Evolutionary conservation across 2,797 vertebrate genomes (phyloP).

Genomic region (Serranus cabrilla): DNA sequence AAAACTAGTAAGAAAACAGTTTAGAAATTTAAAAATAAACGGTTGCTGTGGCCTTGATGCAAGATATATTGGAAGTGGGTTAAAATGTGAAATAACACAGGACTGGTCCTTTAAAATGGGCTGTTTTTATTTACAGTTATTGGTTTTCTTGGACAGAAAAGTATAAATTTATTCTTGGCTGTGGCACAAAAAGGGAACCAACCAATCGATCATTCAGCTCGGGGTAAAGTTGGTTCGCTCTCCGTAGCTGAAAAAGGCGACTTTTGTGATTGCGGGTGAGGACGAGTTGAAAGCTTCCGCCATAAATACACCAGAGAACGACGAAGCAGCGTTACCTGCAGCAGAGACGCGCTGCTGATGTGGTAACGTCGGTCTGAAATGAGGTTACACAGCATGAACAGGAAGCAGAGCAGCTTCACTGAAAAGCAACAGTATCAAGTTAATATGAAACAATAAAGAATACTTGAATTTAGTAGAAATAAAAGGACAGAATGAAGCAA

Average conservation of each 20-base stretch:
- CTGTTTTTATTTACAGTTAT: neutral
- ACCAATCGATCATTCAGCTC: neutral
- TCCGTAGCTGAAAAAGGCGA: too few relatives aligned
- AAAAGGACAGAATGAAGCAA: neutral
- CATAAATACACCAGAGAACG: neutral
- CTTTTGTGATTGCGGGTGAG: neutral
- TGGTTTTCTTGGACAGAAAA: neutral
- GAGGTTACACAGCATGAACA: constrained; percentile 22
- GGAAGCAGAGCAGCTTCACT: neutral
- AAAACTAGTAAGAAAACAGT: neutral
- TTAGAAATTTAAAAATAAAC: too few relatives aligned
- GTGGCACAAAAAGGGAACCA: neutral
- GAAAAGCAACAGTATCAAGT: too few relatives aligned
- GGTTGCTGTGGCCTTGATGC: neutral
- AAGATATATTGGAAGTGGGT: neutral
- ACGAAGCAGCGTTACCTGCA: neutral
- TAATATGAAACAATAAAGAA: neutral
- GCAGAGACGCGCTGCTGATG: constrained; percentile 6
- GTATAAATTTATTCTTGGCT: neutral
- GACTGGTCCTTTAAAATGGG: neutral
- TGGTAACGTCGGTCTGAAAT: constrained; percentile 16
- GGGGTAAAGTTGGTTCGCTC: too few relatives aligned
- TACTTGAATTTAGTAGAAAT: neutral
- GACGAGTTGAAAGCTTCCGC: neutral
- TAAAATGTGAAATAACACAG: neutral